Base-by-base conservation (phyloP, 2,888 invertebrate genomes). In the Tridacna gigas region DNA sequence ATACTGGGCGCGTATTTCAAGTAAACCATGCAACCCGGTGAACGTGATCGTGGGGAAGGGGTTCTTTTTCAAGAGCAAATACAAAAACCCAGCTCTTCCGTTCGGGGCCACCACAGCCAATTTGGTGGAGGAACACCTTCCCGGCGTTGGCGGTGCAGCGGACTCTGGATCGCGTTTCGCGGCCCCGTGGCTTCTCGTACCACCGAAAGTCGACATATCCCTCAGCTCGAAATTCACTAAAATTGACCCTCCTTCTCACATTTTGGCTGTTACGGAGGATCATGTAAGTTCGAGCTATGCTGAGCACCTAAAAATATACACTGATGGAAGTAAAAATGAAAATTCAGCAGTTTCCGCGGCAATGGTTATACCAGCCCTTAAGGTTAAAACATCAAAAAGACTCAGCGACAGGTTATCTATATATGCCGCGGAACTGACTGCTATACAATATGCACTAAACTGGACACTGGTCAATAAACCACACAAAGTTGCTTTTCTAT, bases 281-380 rank as follows among this genome's bases (percentile, higher is more conserved):
- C 66, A 66, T 26, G 12, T 66, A 7, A 2, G 9, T 15, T 15
- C 15, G 66, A 26, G 28, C 66, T 66, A 66, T 66, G 66, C 66
- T 66, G 66, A 66, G 28, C 66, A 66, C 26, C 28, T 26, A 61
- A n/a, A 76, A 76, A 76, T 76, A 15, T 75, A 47, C 65, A 76
- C 66, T 22, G 76, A 76, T 76, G 65, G 76, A 1, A 56, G 56
- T 15, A 74, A 74, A 74, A 25, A 56, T 48, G n/a, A 28, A 74
- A 48, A 74, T 74, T 26, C n/a, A 25, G 51, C 45, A 48, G 26
- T 74, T 13, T 45, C 56, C 26, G 51, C 74, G 25, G 74, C 74
- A 25, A 28, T 37, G 20, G 45, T 45, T 28, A 69, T 69, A 13
- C 69, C 69, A 28, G 26, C 28, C 15, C n/a, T 69, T 26, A 37